These are phyloP conservation scores for Craniophora ligustri DNA, from an alignment of 2,888 invertebrate species.

Conservation along the genomic window DNA sequence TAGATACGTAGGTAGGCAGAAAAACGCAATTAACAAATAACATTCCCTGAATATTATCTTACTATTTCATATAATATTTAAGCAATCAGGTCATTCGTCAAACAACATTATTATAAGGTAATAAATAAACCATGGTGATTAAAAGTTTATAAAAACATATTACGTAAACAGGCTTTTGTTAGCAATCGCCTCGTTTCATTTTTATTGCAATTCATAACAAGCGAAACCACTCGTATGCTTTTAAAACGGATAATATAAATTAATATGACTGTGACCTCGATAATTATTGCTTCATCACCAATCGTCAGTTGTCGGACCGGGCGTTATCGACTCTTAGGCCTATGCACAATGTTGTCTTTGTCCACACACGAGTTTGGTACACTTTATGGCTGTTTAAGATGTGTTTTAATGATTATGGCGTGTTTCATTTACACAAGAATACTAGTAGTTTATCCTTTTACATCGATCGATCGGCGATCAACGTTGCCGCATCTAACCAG, in stretches of 20 bases:
- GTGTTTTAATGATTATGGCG: too few species aligned
- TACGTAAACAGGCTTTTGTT: slow-evolving; percentile 1
- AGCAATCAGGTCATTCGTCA: too few species aligned
- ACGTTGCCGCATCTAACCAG: too few species aligned
- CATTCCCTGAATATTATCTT: too few species aligned
- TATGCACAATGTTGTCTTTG: too few species aligned
- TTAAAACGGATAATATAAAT: slow-evolving; percentile 21
- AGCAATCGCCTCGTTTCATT: neutral
- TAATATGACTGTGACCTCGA: slow-evolving; percentile 30
- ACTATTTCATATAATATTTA: too few species aligned
- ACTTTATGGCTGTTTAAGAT: too few species aligned
- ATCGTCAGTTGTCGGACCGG: slow-evolving; percentile 2
- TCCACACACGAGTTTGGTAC: too few species aligned
- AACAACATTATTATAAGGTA: neutral
- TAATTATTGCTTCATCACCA: slow-evolving; percentile 41
- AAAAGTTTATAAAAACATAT: slow-evolving; percentile 1
- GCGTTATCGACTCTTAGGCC: neutral
- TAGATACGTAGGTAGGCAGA: too few species aligned
- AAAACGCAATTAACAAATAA: too few species aligned
- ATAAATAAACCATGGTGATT: neutral
- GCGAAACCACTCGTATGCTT: slow-evolving; percentile 18
- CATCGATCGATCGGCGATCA: too few species aligned
- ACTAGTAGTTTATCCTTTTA: neutral
- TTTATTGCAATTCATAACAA: slow-evolving; percentile 43
- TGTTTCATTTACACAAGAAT: too few species aligned